phyloP scores from a whole-genome alignment of 35 echinoderm and acorn worm species.

The Anneissia japonica region DNA sequence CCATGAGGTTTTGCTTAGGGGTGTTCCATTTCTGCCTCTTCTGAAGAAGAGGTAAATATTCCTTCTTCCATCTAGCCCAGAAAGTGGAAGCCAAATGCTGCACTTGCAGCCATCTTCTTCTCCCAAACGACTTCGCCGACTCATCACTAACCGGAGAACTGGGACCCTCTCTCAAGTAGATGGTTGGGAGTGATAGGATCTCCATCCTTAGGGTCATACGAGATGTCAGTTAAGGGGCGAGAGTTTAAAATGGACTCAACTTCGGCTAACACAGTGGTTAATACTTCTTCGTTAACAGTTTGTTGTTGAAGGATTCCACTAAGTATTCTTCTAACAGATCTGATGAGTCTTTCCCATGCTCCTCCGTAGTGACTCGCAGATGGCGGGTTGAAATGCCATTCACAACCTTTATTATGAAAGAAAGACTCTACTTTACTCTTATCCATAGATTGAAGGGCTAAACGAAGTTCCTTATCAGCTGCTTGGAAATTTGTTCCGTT shows the following conservation, averaged over 20 bases:
- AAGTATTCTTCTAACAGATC: conserved; percentile 12
- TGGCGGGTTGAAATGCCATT: conserved; percentile 52
- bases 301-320: neutral
- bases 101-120: conserved; percentile 42
- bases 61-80: conserved; percentile 36
- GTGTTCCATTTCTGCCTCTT: conserved; percentile 29
- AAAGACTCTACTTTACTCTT: neutral
- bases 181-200: conserved; percentile 10
- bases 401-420: neutral
- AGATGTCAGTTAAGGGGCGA: neutral
- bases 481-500: conserved; percentile 19
- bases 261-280: conserved; percentile 9
- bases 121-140: neutral
- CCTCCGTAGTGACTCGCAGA: conserved; percentile 38
- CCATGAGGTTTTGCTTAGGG: conserved; percentile 4
- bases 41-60: conserved; percentile 45
- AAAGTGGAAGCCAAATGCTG: conserved; percentile 52
- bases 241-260: conserved; percentile 26
- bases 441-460: neutral
- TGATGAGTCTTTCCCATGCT: conserved; percentile 32
- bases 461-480: conserved; percentile 24
- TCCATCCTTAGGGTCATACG: neutral
- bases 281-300: neutral
- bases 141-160: neutral
- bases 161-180: neutral